A percentile compares a stretch with the other conserved stretches of the same genome.
phyloP scores from a whole-genome alignment of 2,888 invertebrate genomes.

The Odontocerum albicorne region DNA sequence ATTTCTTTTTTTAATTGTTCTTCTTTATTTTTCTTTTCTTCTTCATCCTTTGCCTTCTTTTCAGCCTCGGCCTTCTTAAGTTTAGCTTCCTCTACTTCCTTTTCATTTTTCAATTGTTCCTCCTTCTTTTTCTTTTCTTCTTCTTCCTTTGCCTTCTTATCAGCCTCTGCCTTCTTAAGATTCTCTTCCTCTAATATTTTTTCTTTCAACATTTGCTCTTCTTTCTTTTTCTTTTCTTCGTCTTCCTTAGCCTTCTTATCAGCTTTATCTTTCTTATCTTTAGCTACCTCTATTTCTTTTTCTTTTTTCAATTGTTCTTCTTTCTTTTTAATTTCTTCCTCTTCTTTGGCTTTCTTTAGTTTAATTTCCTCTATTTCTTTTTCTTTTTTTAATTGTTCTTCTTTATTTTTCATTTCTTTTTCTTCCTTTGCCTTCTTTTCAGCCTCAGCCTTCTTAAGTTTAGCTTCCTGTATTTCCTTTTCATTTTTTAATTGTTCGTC shows the following conservation, averaged over 20 bases:
- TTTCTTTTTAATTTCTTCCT: slow-evolving; percentile 29
- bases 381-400: too few relatives aligned
- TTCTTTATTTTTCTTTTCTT: slow-evolving; percentile 20
- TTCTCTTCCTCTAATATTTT: slow-evolving; percentile 33
- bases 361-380: not conserved
- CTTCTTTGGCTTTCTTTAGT: slow-evolving; percentile 11
- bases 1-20: slow-evolving; percentile 1
- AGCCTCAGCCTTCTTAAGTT: too few relatives aligned
- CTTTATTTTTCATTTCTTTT: too few relatives aligned
- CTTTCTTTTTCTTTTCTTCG: slow-evolving; percentile 27
- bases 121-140: slow-evolving; percentile 34
- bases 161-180: slow-evolving; percentile 26
- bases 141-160: slow-evolving; percentile 30
- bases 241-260: slow-evolving; percentile 35
- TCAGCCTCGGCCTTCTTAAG: slow-evolving; percentile 9
- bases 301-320: slow-evolving; percentile 33
- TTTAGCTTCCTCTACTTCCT: slow-evolving; percentile 31
- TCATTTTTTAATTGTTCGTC: slow-evolving; percentile 3
- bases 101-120: slow-evolving; percentile 30
- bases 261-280: slow-evolving; percentile 25
- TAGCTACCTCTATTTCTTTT: slow-evolving; percentile 32
- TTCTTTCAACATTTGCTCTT: slow-evolving; percentile 34
- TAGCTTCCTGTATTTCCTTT: not conserved
- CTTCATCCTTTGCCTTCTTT: slow-evolving; percentile 23
- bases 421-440: slow-evolving; percentile 37